Percentiles rank a stretch among this genome's conserved stretches.
phyloP scores from a whole-genome alignment of 2,888 invertebrate genomes.

The Dichetophora obliterata region DNA sequence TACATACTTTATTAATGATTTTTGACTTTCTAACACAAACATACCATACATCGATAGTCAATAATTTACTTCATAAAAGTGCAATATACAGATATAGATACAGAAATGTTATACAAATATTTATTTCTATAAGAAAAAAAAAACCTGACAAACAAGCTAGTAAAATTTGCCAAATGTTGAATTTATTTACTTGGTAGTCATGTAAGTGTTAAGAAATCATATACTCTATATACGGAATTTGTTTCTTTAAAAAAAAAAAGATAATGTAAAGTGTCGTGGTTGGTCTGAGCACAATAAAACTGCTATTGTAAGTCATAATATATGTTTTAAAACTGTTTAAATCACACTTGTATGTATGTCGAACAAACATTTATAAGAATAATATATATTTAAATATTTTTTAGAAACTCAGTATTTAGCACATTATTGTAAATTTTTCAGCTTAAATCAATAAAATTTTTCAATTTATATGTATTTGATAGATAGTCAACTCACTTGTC shows the following conservation, averaged over 20 bases:
- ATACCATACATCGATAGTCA: neutral
- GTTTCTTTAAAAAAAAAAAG: too few relatives aligned
- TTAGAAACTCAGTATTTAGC: too few relatives aligned
- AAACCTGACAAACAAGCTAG: neutral
- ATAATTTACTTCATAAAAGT: neutral
- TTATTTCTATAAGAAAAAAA: neutral
- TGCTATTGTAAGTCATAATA: neutral
- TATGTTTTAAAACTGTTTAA: neutral
- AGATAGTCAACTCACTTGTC: too few relatives aligned
- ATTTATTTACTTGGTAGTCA: conserved; percentile 4
- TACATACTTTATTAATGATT: neutral
- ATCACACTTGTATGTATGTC: neutral
- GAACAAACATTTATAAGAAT: neutral
- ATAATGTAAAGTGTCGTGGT: neutral
- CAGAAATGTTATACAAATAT: neutral
- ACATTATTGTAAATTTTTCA: too few relatives aligned
- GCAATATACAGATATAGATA: neutral
- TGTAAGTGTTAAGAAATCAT: neutral
- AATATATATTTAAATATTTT: neutral
- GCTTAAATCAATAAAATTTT: too few relatives aligned
- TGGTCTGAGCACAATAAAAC: neutral
- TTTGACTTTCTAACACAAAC: neutral
- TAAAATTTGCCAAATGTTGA: conserved; percentile 12
- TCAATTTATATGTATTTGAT: too few relatives aligned
- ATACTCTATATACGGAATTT: neutral